These are phyloP conservation scores for Apodemia duryi DNA, from an alignment of 2,888 invertebrate genomes.

Conservation along the genomic window DNA sequence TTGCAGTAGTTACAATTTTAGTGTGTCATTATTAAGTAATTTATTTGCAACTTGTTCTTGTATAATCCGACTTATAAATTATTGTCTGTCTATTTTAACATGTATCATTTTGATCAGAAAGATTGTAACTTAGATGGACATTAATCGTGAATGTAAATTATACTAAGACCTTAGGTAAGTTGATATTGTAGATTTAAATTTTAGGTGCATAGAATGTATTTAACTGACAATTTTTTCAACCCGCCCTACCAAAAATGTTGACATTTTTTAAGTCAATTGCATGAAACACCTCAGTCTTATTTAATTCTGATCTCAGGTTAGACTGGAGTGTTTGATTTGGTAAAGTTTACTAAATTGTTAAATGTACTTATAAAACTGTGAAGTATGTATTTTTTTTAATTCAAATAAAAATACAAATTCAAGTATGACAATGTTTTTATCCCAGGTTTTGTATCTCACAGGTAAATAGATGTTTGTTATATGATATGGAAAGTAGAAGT, in stretches of 20 bases:
- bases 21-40: conserved; percentile 23
- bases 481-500: not conserved
- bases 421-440: conserved; percentile 36
- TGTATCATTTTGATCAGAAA: conserved; percentile 41
- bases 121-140: conserved; percentile 52
- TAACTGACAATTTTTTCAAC: conserved; percentile 29
- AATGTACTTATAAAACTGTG: conserved; percentile 74
- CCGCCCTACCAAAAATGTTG: conserved; percentile 32
- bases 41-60: conserved; percentile 36
- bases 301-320: conserved; percentile 67
- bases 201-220: conserved; percentile 47
- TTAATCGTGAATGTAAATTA: conserved; percentile 67
- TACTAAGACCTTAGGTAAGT: conserved; percentile 58
- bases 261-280: conserved; percentile 35
- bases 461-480: not conserved
- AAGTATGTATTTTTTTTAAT: conserved; percentile 74
- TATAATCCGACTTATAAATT: conserved; percentile 39
- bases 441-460: not conserved
- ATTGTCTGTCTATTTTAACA: conserved; percentile 50
- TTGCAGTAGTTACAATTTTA: too few species aligned
- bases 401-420: conserved; percentile 71
- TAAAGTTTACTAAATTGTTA: conserved; percentile 74
- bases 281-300: conserved; percentile 35
- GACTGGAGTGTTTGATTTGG: conserved; percentile 52
- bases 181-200: conserved; percentile 54